Conservation (phyloP, 2,113 vertebrate species). For the Serinus canaria region DNA sequence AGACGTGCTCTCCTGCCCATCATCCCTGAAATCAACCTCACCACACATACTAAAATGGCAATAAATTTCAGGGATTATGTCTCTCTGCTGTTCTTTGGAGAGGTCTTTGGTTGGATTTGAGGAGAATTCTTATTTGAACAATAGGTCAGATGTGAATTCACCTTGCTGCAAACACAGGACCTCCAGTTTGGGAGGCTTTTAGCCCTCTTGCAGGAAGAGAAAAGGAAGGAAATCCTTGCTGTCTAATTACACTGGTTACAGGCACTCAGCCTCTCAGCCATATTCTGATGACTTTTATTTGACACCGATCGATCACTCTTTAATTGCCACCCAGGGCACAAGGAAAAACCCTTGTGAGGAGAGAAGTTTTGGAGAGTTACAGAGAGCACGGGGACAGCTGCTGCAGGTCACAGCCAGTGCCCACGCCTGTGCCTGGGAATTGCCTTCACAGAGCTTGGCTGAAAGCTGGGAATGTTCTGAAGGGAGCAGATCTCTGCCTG, state of each 20-base stretch:
- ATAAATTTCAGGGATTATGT: neutral
- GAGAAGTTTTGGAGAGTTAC: neutral
- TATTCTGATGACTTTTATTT: neutral
- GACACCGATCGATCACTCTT: constrained; percentile 36
- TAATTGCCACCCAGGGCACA: neutral
- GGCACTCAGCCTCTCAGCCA: constrained; percentile 11
- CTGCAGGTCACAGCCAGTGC: neutral
- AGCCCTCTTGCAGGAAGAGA: neutral
- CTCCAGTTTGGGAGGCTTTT: constrained; percentile 2
- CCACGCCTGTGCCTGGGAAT: neutral
- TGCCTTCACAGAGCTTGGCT: neutral
- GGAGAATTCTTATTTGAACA: neutral
- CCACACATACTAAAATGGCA: neutral
- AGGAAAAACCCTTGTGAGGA: neutral
- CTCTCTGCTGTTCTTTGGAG: neutral
- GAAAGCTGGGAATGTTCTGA: neutral
- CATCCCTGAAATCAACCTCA: neutral
- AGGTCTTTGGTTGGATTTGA: neutral
- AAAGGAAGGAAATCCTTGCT: neutral
- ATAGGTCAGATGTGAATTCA: neutral
- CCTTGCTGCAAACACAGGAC: neutral
- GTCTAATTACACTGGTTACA: constrained; percentile 2
- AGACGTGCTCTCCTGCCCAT: neutral
- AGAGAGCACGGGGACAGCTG: neutral
- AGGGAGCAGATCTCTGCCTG: neutral